Conservation (phyloP, 2,797 vertebrate species). For the Rhynchotus rufescens region DNA sequence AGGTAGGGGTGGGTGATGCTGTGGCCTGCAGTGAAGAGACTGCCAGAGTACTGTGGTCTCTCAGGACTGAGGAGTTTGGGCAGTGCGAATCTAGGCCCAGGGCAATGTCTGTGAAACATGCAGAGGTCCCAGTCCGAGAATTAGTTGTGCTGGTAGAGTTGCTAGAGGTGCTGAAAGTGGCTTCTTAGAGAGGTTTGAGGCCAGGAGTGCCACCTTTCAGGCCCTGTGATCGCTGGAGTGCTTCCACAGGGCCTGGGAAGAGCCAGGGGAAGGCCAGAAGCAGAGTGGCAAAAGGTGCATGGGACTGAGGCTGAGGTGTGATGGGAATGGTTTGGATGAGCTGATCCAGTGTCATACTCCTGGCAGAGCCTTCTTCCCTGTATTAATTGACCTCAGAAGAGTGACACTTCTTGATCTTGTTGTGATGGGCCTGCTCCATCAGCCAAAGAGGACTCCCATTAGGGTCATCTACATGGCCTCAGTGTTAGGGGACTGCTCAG, state of each 20-base stretch:
- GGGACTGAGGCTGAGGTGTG: background rate
- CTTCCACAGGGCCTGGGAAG: background rate
- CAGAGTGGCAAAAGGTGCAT: background rate
- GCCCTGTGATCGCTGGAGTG: background rate
- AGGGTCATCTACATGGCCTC: background rate
- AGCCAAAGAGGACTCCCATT: fast-evolving
- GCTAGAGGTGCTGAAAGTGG: background rate
- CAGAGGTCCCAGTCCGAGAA: background rate
- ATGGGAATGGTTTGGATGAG: background rate
- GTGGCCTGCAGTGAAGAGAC: background rate
- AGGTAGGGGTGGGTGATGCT: background rate
- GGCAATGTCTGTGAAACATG: background rate
- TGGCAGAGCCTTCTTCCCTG: background rate
- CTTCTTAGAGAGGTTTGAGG: background rate
- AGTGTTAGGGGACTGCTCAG: background rate
- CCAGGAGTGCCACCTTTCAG: background rate
- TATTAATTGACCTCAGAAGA: background rate
- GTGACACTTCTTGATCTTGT: background rate
- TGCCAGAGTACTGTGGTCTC: background rate
- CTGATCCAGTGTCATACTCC: background rate
- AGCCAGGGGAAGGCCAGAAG: background rate
- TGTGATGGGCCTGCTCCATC: background rate
- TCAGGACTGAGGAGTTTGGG: background rate
- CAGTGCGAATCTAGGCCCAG: background rate
- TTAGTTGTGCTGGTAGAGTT: background rate